Conservation (phyloP, 2,888 invertebrate species). For the Anarsia innoxiella region DNA sequence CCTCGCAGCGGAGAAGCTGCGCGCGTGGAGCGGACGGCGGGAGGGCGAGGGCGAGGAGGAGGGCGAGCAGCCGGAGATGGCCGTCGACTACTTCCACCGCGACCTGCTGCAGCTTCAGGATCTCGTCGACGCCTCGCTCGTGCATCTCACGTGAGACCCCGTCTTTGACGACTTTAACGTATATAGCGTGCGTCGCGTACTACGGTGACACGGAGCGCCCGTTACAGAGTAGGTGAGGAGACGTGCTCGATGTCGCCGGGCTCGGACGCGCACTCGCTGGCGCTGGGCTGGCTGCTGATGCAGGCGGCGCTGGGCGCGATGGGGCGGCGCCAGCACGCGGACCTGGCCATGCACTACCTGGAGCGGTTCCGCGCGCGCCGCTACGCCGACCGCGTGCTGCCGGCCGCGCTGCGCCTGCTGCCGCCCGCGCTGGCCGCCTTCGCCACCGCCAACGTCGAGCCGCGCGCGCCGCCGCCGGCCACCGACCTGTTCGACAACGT, state of each 20-base stretch:
- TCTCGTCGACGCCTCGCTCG: background rate
- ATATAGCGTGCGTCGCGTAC: too few relatives aligned
- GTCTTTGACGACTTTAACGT: too few relatives aligned
- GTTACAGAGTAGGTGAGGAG: slow-evolving; percentile 71
- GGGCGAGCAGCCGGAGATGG: background rate
- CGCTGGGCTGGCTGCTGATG: background rate
- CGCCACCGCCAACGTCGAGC: background rate
- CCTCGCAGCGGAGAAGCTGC: background rate
- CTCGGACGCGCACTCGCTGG: too few relatives aligned
- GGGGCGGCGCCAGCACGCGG: slow-evolving; percentile 6
- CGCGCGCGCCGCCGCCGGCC: background rate
- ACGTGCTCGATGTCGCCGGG: slow-evolving; percentile 73
- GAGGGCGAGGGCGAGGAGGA: background rate
- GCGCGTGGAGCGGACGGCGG: background rate
- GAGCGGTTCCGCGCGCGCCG: background rate
- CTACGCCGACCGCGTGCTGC: background rate
- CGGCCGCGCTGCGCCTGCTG: background rate
- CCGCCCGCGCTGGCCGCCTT: background rate
- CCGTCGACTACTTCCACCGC: background rate
- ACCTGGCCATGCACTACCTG: background rate
- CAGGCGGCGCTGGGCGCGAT: background rate
- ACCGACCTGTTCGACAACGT: background rate
- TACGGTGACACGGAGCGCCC: too few relatives aligned
- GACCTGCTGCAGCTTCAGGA: background rate
- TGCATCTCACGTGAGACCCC: background rate